A percentile compares a stretch with the other conserved stretches of the same genome.
These are phyloP conservation scores for Ridgeia piscesae DNA, from an alignment of 1,140 invertebrate species.

Conservation along the genomic window DNA sequence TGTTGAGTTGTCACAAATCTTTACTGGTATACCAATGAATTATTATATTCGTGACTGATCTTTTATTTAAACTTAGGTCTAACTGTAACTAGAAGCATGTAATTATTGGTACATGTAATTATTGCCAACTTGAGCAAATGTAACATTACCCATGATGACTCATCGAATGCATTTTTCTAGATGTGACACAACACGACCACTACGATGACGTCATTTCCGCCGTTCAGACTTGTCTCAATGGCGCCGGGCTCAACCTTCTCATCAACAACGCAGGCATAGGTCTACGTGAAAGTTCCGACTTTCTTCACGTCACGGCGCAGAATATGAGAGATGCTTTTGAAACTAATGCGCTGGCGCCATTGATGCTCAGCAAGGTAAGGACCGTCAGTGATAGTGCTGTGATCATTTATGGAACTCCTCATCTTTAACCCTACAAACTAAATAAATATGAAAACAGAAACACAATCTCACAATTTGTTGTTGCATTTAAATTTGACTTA, in stretches of 20 bases:
- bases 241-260: conserved; percentile 75
- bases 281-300: background rate
- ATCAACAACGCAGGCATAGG: conserved; percentile 75
- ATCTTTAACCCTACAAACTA: background rate
- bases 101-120: too few relatives aligned
- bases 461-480: too few relatives aligned
- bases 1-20: too few relatives aligned
- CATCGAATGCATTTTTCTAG: background rate
- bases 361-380: conserved; percentile 77
- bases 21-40: too few relatives aligned
- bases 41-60: too few relatives aligned
- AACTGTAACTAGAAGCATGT: too few relatives aligned
- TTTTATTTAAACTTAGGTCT: too few relatives aligned
- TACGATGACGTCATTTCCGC: conserved; percentile 27
- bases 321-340: conserved; percentile 68
- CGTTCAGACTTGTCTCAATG: conserved; percentile 60
- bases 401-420: background rate
- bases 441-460: too few relatives aligned
- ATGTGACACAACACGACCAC: background rate
- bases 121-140: background rate
- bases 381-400: background rate
- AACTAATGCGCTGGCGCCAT: conserved; percentile 78
- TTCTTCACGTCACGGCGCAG: background rate
- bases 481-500: too few relatives aligned
- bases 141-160: background rate